Conservation (phyloP, 2,113 vertebrate genomes). For the Chloropsis cyanopogon region DNA sequence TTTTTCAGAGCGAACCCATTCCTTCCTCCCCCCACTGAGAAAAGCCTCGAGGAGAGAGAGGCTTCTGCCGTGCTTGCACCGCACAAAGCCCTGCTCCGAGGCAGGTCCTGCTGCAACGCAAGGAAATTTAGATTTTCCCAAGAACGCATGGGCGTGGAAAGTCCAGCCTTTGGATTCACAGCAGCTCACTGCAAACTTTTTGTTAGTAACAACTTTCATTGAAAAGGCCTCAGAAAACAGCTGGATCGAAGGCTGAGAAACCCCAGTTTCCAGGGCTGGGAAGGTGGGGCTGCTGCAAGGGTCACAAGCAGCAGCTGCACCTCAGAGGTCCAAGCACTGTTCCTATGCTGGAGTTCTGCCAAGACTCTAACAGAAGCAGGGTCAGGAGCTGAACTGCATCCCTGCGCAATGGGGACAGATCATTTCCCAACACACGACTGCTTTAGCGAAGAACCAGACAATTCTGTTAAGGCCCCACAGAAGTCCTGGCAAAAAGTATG, state of each 20-base stretch:
- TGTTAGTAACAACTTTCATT: background rate
- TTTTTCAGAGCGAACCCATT: background rate
- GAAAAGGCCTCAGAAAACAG: background rate
- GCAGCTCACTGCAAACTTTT: background rate
- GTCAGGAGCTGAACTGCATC: background rate
- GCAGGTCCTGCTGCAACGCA: background rate
- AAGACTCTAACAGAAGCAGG: background rate
- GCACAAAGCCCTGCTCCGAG: background rate
- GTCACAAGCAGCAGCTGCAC: background rate
- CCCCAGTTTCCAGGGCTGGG: background rate
- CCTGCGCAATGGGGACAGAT: background rate
- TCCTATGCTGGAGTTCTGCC: background rate
- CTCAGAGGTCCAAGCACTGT: background rate
- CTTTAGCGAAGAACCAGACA: background rate
- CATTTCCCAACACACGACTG: background rate
- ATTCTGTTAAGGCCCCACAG: background rate
- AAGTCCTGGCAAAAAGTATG: background rate
- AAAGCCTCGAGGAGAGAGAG: background rate
- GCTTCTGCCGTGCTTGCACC: fast-evolving
- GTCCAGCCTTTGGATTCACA: background rate
- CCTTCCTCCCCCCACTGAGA: conserved; percentile 41
- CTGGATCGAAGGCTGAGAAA: background rate
- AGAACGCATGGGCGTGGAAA: background rate
- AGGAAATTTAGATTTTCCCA: background rate
- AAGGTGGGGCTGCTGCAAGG: background rate